Percentiles rank a stretch among this genome's conserved stretches.
phyloP scores from a whole-genome alignment of 2,797 vertebrate genomes.

The Arremon brunneinucha region DNA sequence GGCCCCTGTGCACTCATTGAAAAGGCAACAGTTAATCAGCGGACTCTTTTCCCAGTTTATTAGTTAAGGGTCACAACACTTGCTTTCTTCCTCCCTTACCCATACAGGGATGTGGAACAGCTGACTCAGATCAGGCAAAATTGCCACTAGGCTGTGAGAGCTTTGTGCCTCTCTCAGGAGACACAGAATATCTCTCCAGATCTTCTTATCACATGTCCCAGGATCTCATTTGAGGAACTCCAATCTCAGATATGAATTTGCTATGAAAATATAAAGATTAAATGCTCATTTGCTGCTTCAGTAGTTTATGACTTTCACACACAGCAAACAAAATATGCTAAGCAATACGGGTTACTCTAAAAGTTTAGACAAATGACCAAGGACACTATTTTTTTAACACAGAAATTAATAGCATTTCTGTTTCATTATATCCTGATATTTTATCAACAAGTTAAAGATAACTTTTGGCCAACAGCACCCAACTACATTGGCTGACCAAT shows the following conservation, averaged over 20 bases:
- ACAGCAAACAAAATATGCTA: not conserved
- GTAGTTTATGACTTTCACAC: not conserved
- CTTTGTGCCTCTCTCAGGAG: not conserved
- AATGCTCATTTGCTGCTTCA: not conserved
- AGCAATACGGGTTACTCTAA: not conserved
- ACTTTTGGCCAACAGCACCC: not conserved
- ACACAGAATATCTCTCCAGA: not conserved
- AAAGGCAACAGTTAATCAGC: not conserved
- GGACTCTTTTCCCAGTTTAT: not conserved
- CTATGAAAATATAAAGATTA: not conserved
- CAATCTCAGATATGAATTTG: not conserved
- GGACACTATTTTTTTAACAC: not conserved
- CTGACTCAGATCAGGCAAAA: not conserved
- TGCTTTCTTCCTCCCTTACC: not conserved
- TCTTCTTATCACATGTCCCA: not conserved
- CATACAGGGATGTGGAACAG: not conserved
- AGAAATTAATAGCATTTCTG: not conserved
- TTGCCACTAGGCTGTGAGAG: not conserved
- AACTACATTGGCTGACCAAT: fast-evolving
- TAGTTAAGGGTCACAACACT: not conserved
- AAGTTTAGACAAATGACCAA: not conserved
- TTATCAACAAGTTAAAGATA: not conserved
- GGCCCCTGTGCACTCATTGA: not conserved
- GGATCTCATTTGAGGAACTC: not conserved
- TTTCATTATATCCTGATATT: not conserved